Conservation (phyloP, 2,113 vertebrate genomes). For the Amia ocellicauda region DNA sequence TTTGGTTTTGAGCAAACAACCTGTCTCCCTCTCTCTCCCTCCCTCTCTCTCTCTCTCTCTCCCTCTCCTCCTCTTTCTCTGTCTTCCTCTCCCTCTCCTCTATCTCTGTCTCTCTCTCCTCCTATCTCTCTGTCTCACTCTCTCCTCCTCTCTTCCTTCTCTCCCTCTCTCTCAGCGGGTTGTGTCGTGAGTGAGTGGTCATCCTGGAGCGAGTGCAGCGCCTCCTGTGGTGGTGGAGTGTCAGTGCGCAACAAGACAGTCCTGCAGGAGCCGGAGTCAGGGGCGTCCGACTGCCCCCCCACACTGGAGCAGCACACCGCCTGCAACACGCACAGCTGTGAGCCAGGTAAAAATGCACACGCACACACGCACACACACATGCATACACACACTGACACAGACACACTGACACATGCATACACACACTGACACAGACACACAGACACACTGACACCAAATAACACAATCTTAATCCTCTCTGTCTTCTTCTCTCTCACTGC, state of each 20-base stretch:
- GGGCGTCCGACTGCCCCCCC: constrained; percentile 48
- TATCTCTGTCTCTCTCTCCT: too few relatives aligned
- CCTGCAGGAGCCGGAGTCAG: constrained; percentile 45
- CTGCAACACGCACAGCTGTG: constrained; percentile 73
- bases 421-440: constrained; percentile 21
- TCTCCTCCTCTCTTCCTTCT: too few relatives aligned
- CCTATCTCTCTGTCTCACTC: too few relatives aligned
- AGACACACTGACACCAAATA: constrained; percentile 14
- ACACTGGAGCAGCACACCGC: constrained; percentile 60
- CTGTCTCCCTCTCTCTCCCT: too few relatives aligned
- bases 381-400: background rate
- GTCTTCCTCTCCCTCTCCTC: too few relatives aligned
- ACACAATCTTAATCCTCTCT: background rate
- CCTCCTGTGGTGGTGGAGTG: constrained; percentile 63
- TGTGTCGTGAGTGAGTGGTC: constrained; percentile 73
- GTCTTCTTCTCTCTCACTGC: too few relatives aligned
- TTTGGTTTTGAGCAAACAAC: too few relatives aligned
- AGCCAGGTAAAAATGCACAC: constrained; percentile 63
- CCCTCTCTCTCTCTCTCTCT: too few relatives aligned
- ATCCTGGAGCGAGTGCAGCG: constrained; percentile 70
- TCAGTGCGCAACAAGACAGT: constrained; percentile 57
- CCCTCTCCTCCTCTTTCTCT: too few relatives aligned
- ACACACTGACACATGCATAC: constrained; percentile 10
- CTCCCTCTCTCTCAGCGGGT: constrained; percentile 53
- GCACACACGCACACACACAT: background rate